These are phyloP conservation scores for Zhuqinia jingwanae DNA, from an alignment of 2,888 invertebrate genomes.

Conservation along the genomic window DNA sequence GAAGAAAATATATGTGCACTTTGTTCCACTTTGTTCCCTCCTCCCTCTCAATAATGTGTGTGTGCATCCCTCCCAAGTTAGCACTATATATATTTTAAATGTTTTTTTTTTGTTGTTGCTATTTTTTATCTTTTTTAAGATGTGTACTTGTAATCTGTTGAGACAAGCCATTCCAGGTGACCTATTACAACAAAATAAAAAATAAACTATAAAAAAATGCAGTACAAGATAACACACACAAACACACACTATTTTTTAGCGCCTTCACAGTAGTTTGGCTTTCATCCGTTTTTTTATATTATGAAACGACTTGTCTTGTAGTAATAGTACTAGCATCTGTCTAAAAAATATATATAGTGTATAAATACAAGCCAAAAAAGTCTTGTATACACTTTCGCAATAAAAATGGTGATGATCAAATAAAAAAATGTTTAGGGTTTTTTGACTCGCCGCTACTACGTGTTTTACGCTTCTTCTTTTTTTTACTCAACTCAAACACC, in stretches of 20 bases:
- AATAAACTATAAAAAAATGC: not conserved
- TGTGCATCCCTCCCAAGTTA: not conserved
- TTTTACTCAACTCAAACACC: not conserved
- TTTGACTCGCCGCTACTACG: not conserved
- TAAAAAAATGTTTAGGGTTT: not conserved
- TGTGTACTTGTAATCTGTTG: not conserved
- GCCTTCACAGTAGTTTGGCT: too few relatives aligned
- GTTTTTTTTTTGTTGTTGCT: not conserved
- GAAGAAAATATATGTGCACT: too few relatives aligned
- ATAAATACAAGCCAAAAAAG: too few relatives aligned
- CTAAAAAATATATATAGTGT: too few relatives aligned
- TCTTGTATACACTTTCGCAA: not conserved
- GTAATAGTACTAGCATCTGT: too few relatives aligned
- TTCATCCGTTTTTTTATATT: too few relatives aligned
- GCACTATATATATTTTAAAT: too few relatives aligned
- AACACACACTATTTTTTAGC: too few relatives aligned
- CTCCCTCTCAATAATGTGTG: not conserved
- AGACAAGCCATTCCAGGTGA: not conserved
- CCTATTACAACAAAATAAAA: not conserved
- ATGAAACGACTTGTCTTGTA: too few relatives aligned
- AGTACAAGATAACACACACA: too few relatives aligned
- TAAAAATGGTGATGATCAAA: slow-evolving; percentile 1
- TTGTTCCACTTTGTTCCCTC: not conserved
- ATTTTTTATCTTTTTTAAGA: not conserved
- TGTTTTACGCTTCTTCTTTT: too few relatives aligned